These are phyloP conservation scores for Rousettus leschenaultii DNA, from an alignment of 2,113 vertebrate genomes.

Conservation along the genomic window DNA sequence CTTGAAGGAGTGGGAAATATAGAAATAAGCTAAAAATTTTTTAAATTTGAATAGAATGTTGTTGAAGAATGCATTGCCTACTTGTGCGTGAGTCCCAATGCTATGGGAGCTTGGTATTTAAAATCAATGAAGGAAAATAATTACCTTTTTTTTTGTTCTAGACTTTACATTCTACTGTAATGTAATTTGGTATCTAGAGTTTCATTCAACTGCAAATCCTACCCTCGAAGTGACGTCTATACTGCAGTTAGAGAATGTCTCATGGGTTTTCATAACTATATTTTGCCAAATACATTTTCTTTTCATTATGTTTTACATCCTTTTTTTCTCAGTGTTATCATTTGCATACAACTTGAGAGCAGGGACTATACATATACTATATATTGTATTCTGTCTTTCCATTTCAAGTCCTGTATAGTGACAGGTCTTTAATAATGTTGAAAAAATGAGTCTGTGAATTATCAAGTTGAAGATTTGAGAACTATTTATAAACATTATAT, in stretches of 20 bases:
- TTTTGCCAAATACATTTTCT: not conserved
- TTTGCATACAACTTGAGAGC: not conserved
- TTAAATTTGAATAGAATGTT: not conserved
- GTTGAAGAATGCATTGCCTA: not conserved
- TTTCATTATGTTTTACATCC: not conserved
- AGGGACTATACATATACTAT: too few relatives aligned
- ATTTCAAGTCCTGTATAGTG: not conserved
- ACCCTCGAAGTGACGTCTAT: rapidly evolving
- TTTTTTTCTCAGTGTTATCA: not conserved
- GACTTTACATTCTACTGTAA: not conserved
- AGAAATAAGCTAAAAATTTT: not conserved
- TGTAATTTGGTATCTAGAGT: not conserved
- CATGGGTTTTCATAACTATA: not conserved
- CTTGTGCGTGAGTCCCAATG: not conserved
- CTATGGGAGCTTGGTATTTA: not conserved
- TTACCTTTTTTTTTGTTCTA: not conserved
- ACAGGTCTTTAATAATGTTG: not conserved
- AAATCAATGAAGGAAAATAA: not conserved
- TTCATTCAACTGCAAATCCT: not conserved
- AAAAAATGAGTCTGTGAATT: not conserved
- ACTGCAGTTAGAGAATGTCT: not conserved
- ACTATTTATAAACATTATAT: not conserved
- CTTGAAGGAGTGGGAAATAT: not conserved
- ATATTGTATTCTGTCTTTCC: not conserved
- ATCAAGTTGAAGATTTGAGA: not conserved